Conservation (phyloP, 1,140 invertebrate species). For the Odontomachus brunneus region DNA sequence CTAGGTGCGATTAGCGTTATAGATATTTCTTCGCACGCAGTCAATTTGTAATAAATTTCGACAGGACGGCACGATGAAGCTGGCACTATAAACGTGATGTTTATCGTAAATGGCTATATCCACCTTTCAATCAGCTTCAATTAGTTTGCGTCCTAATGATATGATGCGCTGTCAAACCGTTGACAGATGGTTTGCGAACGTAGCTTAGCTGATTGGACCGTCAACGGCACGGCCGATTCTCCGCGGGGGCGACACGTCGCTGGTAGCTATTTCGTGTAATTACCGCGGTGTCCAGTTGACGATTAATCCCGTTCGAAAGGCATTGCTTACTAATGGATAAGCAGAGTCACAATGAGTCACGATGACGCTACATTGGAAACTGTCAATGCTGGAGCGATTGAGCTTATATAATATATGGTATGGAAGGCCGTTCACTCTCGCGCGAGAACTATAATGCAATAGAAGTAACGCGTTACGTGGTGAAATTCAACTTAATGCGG, state of each 20-base stretch:
- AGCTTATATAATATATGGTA: not conserved
- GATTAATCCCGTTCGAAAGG: slow-evolving; percentile 73
- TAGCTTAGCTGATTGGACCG: slow-evolving; percentile 39
- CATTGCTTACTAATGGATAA: slow-evolving; percentile 74
- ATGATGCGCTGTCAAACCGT: slow-evolving; percentile 7
- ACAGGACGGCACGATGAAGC: slow-evolving; percentile 5
- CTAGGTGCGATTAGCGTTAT: not conserved
- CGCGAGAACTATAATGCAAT: not conserved
- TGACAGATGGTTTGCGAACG: slow-evolving; percentile 42
- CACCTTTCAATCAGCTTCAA: slow-evolving; percentile 26
- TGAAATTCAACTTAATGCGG: not conserved
- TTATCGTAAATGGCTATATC: slow-evolving; percentile 14
- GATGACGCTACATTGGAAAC: slow-evolving; percentile 14
- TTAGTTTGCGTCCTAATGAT: not conserved
- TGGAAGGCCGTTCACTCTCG: not conserved
- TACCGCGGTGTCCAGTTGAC: slow-evolving; percentile 63
- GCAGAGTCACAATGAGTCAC: slow-evolving; percentile 33
- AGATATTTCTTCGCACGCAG: not conserved
- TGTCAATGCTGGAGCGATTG: not conserved
- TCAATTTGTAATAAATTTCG: slow-evolving; percentile 35
- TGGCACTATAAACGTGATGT: not conserved
- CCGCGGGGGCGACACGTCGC: slow-evolving; percentile 60
- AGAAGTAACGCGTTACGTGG: not conserved
- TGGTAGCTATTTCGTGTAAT: slow-evolving; percentile 68
- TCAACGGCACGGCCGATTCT: slow-evolving; percentile 60